Evolutionary conservation across 2,797 vertebrate species (phyloP), one percentile per base, ranked within the genome.

Genomic region (Bradypus variegatus): DNA sequence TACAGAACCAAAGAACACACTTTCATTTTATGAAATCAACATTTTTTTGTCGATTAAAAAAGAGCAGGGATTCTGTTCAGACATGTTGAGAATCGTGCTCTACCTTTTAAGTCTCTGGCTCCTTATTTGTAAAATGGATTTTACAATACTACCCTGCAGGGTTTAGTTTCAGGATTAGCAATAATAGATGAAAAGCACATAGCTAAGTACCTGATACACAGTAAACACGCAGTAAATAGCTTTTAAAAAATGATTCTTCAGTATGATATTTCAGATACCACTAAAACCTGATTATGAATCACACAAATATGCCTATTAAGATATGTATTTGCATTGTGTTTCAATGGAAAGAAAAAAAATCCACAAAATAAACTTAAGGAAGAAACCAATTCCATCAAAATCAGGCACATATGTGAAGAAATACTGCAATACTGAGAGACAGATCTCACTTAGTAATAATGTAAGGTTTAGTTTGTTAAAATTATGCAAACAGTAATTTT

Each of bases 331-430:
- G 25, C 27, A 83, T 2, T 76, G 60, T 87, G 23, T 76, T 93
- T 86, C 29, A 81, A 90, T 73, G 62, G 60, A 45, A 92, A 50
- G 45, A 67, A 89, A 69, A 69, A 81, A 84, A 77, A 62, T 0
- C 91, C 48, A 75, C n/a, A 75, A 95, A 84, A 90, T 88, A 77
- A 92, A 91, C 25, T 93, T 48, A 82, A 48, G 18, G 14, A 93
- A 75, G 80, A 94, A 94, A 83, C 5, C 41, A 93, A 81, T 85
- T 94, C 53, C 31, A 85, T 73, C 36, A 88, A 88, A 85, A 50
- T 83, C 82, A 86, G 29, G 72, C 10, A 90, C 79, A 84, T 69
- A 70, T 25, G 8, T 89, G 33, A 64, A 93, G 9, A 73, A 53
- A 60, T 92, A 92, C 2, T 79, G 38, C n/a, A 55, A 76, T n/a